Percentiles rank a stretch among this genome's conserved stretches.
phyloP scores from a whole-genome alignment of 2,113 vertebrate genomes.

The human (Homo sapiens) region GRCh38 chr7:27509001-27509500 shows the following conservation, averaged over 20 bases:
- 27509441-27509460: background rate
- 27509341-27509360: background rate
- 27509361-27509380: background rate
- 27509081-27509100: background rate
- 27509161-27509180: background rate
- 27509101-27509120: background rate
- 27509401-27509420: background rate
- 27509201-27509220: background rate
- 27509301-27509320: background rate
- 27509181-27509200: background rate
- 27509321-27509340: too few species aligned
- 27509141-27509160: background rate
- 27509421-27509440: background rate
- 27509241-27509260: background rate
- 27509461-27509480: background rate
- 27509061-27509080: background rate
- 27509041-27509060: background rate
- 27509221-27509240: background rate
- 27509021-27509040: background rate
- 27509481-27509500: background rate
- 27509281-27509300: background rate
- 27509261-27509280: background rate
- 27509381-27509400: background rate
- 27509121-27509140: background rate
- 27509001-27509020: background rate